Conservation (phyloP, 2,113 vertebrate genomes). For the Microcebus ravelobensis region DNA sequence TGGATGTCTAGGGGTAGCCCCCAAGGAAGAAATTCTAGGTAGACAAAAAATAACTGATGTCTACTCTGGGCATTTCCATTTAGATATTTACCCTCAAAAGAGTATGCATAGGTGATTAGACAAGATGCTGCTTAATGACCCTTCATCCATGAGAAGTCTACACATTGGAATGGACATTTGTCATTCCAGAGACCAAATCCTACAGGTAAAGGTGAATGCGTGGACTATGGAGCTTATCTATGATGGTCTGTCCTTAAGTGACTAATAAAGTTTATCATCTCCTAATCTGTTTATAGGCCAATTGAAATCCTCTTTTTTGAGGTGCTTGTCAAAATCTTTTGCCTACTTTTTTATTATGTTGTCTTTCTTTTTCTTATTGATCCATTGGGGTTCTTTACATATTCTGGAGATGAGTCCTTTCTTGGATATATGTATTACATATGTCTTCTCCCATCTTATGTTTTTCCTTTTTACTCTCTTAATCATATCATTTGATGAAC, state of each 20-base stretch:
- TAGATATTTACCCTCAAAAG: neutral
- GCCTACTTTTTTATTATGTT: neutral
- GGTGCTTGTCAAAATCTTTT: neutral
- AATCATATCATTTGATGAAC: neutral
- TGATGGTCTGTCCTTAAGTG: neutral
- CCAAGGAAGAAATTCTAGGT: neutral
- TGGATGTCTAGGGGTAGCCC: neutral
- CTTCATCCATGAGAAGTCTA: neutral
- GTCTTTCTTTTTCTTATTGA: neutral
- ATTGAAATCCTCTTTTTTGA: constrained; percentile 15
- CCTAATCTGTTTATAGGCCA: neutral
- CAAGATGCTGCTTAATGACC: neutral
- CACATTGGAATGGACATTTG: neutral
- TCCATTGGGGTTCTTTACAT: neutral
- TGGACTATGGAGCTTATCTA: neutral
- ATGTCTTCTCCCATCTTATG: neutral
- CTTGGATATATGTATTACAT: neutral
- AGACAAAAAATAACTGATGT: neutral
- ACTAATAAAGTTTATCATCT: constrained; percentile 14
- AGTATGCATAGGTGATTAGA: neutral
- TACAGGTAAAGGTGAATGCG: neutral
- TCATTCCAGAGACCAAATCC: neutral
- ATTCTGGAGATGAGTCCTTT: neutral
- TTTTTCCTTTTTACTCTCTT: neutral
- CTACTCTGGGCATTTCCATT: neutral